Base-by-base conservation (phyloP, 2,888 invertebrate genomes). In the Lithophane ornitopus region DNA sequence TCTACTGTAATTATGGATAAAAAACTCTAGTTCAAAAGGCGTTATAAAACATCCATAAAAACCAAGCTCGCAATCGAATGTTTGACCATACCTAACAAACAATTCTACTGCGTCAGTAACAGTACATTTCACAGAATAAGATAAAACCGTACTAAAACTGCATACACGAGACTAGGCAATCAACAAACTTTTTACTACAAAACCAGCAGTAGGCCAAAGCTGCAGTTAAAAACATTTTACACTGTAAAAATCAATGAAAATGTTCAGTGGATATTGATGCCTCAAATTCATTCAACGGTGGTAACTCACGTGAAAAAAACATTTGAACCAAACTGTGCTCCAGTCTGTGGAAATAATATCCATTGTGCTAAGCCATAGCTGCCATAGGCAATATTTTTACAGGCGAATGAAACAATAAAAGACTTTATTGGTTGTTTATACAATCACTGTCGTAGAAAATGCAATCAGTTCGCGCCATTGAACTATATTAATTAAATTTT, bases 361-460 rank as follows among this genome's bases (percentile, higher is more conserved):
- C 89, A 89, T 91, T 89, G 89, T 89, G 82, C 89, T 90, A 90
- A 90, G 85, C 91, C 86, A 82, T 86, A 78, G 90, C 87, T 89
- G 85, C 91, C 85, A 82, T 86, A 79, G 90, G 87, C 89, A 90
- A 91, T 91, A 92, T 90, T 92, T 91, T 90, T 86, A 89, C 90
- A 89, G 86, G 79, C 81, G 84, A 88, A 83, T 90, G 88, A 88
- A 88, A 89, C 88, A 89, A 89, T 91, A 89, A 88, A 90, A 85
- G 76, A 69, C 82, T 90, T 89, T 90, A 89, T 89, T 88, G 87
- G 82, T 87, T 88, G 85, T 91, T 89, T 84, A 86, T 86, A 85
- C 84, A 87, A 78, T 83, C 89, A 84, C 49, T 82, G 86, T 82
- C 66, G 85, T 85, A 87, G 82, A 87, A 88, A 88, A 90, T 88